Conservation (phyloP, 1,140 invertebrate genomes). For the Patella vulgata region DNA sequence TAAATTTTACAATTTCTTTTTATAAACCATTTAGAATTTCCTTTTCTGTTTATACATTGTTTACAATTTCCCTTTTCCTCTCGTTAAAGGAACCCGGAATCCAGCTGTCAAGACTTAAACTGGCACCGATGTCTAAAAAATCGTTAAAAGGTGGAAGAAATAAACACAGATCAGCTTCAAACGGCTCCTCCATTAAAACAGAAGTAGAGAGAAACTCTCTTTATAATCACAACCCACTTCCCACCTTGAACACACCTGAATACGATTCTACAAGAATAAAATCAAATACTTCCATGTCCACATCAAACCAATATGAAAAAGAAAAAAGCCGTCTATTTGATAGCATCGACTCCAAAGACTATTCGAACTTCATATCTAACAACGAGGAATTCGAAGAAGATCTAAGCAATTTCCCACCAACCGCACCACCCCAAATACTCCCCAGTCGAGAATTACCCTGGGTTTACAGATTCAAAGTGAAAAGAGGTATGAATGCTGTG, state of each 20-base stretch:
- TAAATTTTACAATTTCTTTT: no score
- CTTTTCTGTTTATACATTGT: no score
- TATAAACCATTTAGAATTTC: no score
- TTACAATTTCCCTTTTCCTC: no score
- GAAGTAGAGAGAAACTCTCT: neutral
- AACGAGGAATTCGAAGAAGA: slow-evolving; percentile 45
- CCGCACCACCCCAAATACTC: slow-evolving; percentile 48
- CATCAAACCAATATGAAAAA: slow-evolving; percentile 10
- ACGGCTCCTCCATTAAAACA: neutral
- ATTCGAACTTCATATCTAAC: slow-evolving; percentile 40
- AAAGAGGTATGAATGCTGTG: slow-evolving; percentile 57
- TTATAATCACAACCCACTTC: no score
- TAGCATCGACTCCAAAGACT: slow-evolving; percentile 22
- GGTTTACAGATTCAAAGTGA: slow-evolving; percentile 61
- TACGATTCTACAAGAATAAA: slow-evolving; percentile 26
- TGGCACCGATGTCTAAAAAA: slow-evolving; percentile 11
- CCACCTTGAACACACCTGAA: neutral
- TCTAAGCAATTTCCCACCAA: slow-evolving; percentile 47
- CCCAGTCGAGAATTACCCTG: slow-evolving; percentile 52
- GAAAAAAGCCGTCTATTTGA: neutral
- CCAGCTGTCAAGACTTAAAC: slow-evolving; percentile 7
- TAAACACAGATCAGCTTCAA: neutral
- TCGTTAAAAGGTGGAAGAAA: neutral
- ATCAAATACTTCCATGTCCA: slow-evolving; percentile 30
- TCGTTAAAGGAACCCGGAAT: slow-evolving; percentile 3